These are phyloP conservation scores for Chunga burmeisteri DNA, from an alignment of 2,113 vertebrate species.

Conservation along the genomic window DNA sequence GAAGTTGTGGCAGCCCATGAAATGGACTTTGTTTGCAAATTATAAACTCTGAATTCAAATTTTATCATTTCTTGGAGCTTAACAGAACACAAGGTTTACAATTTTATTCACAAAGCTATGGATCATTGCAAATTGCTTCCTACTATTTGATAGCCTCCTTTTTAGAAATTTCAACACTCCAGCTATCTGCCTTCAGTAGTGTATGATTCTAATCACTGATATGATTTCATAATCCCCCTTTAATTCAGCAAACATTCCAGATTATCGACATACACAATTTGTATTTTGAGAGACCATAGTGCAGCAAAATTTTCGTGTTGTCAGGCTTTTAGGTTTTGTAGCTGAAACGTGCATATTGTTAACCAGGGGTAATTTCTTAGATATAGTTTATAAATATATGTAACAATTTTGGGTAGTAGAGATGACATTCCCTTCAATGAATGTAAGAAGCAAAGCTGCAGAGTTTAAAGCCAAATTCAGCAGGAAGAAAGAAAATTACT, in stretches of 20 bases:
- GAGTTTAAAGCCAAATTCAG: slow-evolving; percentile 59
- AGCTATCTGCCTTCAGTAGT: slow-evolving; percentile 48
- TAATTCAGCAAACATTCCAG: slow-evolving; percentile 54
- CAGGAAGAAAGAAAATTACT: slow-evolving; percentile 66
- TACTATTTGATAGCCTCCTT: slow-evolving; percentile 58
- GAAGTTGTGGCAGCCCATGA: not conserved
- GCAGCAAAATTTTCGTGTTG: not conserved
- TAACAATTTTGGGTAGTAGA: slow-evolving; percentile 10
- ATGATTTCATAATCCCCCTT: slow-evolving; percentile 37
- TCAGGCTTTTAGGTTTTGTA: not conserved
- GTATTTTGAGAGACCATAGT: not conserved
- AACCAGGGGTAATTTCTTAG: slow-evolving; percentile 8
- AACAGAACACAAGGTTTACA: not conserved
- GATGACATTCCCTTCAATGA: slow-evolving; percentile 30
- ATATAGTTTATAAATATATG: slow-evolving; percentile 27
- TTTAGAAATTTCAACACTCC: slow-evolving; percentile 54
- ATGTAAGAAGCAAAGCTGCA: slow-evolving; percentile 29
- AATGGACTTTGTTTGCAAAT: slow-evolving; percentile 21
- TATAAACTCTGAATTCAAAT: slow-evolving; percentile 30
- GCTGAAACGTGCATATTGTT: not conserved
- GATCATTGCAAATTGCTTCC: slow-evolving; percentile 58
- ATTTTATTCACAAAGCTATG: slow-evolving; percentile 49
- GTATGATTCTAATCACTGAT: slow-evolving; percentile 46
- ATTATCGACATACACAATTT: not conserved
- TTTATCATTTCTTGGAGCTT: slow-evolving; percentile 36